Conservation (phyloP, 2,888 invertebrate species). For the Hypena proboscidalis region DNA sequence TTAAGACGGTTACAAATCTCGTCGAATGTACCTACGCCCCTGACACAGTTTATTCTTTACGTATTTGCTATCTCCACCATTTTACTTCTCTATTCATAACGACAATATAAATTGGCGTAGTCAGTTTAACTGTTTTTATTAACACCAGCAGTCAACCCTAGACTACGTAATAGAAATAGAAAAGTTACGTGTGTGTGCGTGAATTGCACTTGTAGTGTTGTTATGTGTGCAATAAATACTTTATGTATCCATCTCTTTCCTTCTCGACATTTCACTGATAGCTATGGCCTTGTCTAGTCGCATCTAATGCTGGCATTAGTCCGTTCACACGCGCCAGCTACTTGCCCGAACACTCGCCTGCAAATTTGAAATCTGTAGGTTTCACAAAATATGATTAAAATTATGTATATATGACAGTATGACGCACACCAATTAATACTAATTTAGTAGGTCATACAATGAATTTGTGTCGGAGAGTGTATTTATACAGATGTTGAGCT, state of each 20-base stretch:
- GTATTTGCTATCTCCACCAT: slow-evolving; percentile 40
- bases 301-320: slow-evolving; percentile 84
- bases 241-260: slow-evolving; percentile 82
- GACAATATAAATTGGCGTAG: slow-evolving; percentile 39
- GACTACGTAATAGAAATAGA: slow-evolving; percentile 80
- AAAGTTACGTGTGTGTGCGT: slow-evolving; percentile 72
- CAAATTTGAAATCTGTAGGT: slow-evolving; percentile 2
- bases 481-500: slow-evolving; percentile 64
- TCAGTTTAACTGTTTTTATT: slow-evolving; percentile 57
- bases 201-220: slow-evolving; percentile 76
- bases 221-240: slow-evolving; percentile 83
- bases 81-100: slow-evolving; percentile 32
- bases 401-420: slow-evolving; percentile 15
- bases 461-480: slow-evolving; percentile 47
- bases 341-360: slow-evolving; percentile 49
- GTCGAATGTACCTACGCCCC: slow-evolving; percentile 27
- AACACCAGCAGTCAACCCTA: slow-evolving; percentile 68
- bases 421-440: slow-evolving; percentile 38
- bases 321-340: slow-evolving; percentile 66
- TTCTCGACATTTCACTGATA: slow-evolving; percentile 85
- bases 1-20: slow-evolving; percentile 17
- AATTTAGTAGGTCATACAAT: slow-evolving; percentile 55
- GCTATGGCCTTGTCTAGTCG: slow-evolving; percentile 85
- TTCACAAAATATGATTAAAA: neutral
- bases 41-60: slow-evolving; percentile 43